Evolutionary conservation across 1,140 invertebrate genomes (phyloP).

Genomic region (Triops cancriformis): DNA sequence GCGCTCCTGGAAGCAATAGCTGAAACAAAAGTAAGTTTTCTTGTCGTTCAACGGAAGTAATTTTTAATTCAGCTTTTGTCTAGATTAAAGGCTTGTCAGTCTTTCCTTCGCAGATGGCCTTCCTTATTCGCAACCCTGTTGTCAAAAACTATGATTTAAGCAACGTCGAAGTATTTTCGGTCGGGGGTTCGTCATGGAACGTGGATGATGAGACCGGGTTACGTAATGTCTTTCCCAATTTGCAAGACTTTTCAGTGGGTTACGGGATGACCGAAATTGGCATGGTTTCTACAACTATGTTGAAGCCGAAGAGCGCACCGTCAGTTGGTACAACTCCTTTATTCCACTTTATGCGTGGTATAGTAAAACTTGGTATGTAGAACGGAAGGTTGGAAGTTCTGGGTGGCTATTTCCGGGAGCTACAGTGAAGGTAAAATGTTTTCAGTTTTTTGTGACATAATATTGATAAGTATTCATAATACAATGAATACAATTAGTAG

Average conservation of each 20-base stretch:
- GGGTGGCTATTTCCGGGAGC: not conserved
- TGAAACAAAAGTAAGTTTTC: not conserved
- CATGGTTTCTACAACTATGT: not conserved
- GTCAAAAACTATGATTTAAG: not conserved
- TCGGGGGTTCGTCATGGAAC: not conserved
- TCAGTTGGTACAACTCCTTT: not conserved
- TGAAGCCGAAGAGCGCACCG: not conserved
- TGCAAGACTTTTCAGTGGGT: not conserved
- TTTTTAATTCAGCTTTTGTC: not conserved
- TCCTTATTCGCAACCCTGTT: not conserved
- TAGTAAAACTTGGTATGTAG: not conserved
- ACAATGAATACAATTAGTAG: too few relatives aligned
- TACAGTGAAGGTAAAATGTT: conserved; percentile 11
- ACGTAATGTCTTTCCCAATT: not conserved
- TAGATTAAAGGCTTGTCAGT: not conserved
- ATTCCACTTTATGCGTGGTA: not conserved
- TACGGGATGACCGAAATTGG: conserved; percentile 19
- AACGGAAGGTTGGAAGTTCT: conserved; percentile 10
- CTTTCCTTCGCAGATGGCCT: conserved; percentile 17
- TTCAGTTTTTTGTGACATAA: not conserved
- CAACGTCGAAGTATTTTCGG: not conserved
- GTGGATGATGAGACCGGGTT: not conserved
- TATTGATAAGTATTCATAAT: too few relatives aligned
- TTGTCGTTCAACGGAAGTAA: not conserved
- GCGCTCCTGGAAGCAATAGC: not conserved